A percentile compares a stretch with the other conserved stretches of the same genome.
Conservation (phyloP, 2,797 vertebrate genomes). For the Hoplostethus atlanticus region DNA sequence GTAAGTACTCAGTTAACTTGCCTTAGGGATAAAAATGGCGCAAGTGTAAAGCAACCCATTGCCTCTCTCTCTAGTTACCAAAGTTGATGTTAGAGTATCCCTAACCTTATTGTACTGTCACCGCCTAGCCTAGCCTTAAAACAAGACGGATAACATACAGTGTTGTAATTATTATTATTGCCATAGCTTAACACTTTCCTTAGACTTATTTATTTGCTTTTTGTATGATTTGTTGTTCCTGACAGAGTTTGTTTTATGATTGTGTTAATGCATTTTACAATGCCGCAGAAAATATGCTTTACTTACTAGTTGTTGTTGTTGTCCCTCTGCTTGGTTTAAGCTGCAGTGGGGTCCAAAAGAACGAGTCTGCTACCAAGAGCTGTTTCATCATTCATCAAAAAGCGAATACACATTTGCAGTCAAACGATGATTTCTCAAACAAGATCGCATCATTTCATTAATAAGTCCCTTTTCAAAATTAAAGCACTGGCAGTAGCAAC, state of each 20-base stretch:
- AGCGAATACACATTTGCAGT: too few species aligned
- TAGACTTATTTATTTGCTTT: constrained; percentile 80
- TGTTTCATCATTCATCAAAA: too few species aligned
- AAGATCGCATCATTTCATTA: too few species aligned
- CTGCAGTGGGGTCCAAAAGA: neutral
- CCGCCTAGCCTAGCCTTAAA: constrained; percentile 77
- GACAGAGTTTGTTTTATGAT: constrained; percentile 35
- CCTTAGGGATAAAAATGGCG: constrained; percentile 24
- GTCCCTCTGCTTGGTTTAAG: constrained; percentile 57
- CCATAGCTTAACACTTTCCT: constrained; percentile 68
- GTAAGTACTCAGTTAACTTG: constrained; percentile 25
- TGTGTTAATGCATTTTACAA: constrained; percentile 45
- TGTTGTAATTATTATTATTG: constrained; percentile 46
- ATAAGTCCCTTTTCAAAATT: too few species aligned
- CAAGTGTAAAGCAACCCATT: constrained; percentile 34
- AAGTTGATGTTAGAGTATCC: constrained; percentile 70
- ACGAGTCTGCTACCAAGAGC: too few species aligned
- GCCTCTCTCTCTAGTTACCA: constrained; percentile 75
- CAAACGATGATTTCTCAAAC: too few species aligned
- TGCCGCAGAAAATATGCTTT: constrained; percentile 66
- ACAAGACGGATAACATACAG: constrained; percentile 60
- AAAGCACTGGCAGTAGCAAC: too few species aligned
- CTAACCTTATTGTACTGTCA: constrained; percentile 70
- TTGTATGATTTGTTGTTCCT: constrained; percentile 39
- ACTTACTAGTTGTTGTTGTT: constrained; percentile 46